Percentiles rank a stretch among this genome's conserved stretches.
These are phyloP conservation scores for Bombus superbus DNA, from an alignment of 1,140 invertebrate genomes.

Conservation along the genomic window DNA sequence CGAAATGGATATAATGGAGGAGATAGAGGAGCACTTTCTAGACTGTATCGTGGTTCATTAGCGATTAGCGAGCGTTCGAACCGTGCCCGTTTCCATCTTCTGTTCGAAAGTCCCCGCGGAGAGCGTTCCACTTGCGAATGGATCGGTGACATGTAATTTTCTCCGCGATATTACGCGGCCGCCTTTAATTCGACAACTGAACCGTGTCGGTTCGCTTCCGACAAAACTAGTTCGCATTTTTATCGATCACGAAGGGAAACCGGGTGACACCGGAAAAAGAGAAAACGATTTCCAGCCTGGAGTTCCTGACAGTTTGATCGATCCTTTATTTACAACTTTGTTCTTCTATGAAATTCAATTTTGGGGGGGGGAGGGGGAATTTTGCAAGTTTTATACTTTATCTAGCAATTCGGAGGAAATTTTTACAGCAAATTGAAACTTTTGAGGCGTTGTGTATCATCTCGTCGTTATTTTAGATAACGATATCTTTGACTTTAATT, in stretches of 20 bases:
- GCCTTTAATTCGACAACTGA: constrained; percentile 34
- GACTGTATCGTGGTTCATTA: constrained; percentile 16
- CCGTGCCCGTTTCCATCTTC: constrained; percentile 21
- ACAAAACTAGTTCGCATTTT: constrained; percentile 27
- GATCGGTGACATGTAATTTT: constrained; percentile 45
- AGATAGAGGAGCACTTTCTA: constrained; percentile 49
- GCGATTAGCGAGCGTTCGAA: constrained; percentile 5
- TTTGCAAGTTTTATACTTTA: no score
- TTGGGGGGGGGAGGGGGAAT: no score
- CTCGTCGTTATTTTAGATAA: not conserved
- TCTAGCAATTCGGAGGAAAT: no score
- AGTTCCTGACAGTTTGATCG: not conserved
- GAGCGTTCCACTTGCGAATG: constrained; percentile 31
- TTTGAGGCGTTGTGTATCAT: not conserved
- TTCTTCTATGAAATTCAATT: not conserved
- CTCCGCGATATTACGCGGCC: constrained; percentile 30
- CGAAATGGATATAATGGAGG: not conserved
- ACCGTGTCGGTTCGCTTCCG: constrained; percentile 29
- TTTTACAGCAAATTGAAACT: no score
- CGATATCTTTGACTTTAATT: not conserved
- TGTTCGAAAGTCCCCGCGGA: constrained; percentile 31
- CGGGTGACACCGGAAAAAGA: constrained; percentile 17
- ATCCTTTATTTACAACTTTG: no score
- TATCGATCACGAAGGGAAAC: not conserved
- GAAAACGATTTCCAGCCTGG: not conserved